phyloP scores from a whole-genome alignment of 2,888 invertebrate genomes.

The Sisyra nigra region DNA sequence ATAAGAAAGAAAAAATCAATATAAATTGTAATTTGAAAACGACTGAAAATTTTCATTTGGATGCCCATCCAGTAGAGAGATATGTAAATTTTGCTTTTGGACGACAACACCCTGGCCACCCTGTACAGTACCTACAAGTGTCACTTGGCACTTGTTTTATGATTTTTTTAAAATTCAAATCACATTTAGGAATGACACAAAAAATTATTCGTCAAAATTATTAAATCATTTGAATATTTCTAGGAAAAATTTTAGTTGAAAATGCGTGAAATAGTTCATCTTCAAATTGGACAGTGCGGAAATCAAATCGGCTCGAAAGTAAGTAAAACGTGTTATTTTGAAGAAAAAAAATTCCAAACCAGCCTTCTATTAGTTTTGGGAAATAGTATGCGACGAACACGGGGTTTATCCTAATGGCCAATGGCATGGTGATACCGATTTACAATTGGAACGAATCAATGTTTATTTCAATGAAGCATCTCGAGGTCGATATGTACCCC shows the following conservation, averaged over 20 bases:
- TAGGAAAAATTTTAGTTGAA: conserved; percentile 20
- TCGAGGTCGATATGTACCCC: conserved; percentile 84
- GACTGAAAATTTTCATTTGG: no score
- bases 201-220: no score
- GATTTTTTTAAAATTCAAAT: no score
- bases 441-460: conserved; percentile 86
- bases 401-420: conserved; percentile 84
- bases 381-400: conserved; percentile 90
- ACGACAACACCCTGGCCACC: no score
- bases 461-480: conserved; percentile 93
- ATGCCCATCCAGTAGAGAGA: no score
- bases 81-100: no score
- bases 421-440: conserved; percentile 78
- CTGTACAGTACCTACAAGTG: no score
- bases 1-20: no score
- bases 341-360: conserved; percentile 1
- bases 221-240: no score
- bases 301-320: conserved; percentile 95
- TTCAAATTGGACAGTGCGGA: conserved; percentile 90
- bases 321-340: conserved; percentile 14
- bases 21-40: no score
- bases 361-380: conserved; percentile 62
- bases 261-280: conserved; percentile 94
- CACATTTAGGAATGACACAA: no score
- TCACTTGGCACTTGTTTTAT: no score